Percentiles rank a stretch among this genome's conserved stretches.
These are phyloP conservation scores for Morpho achilles DNA, from an alignment of 2,888 invertebrate genomes.

Conservation along the genomic window DNA sequence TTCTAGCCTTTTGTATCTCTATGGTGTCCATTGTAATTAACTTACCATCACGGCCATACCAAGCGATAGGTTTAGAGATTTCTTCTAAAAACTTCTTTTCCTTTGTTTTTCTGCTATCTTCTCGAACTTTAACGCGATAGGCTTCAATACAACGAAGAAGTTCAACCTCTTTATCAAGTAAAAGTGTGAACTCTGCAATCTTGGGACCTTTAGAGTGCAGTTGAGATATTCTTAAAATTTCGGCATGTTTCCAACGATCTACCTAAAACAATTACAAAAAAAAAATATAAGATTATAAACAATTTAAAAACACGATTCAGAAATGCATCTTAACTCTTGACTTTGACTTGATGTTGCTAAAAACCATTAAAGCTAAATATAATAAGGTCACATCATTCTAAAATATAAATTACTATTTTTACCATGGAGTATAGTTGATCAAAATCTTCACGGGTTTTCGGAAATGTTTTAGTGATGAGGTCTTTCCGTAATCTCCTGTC, in stretches of 20 bases:
- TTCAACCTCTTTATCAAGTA: constrained; percentile 87
- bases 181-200: constrained; percentile 83
- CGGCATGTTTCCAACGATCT: constrained; percentile 83
- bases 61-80: constrained; percentile 85
- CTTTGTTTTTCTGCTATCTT: constrained; percentile 79
- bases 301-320: not conserved
- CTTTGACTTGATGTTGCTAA: no score
- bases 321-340: no score
- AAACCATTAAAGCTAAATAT: no score
- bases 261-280: constrained; percentile 47
- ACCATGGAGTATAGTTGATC: constrained; percentile 85
- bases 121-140: constrained; percentile 80
- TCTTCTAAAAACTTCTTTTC: constrained; percentile 82
- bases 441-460: constrained; percentile 85
- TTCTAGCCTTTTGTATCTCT: constrained; percentile 88
- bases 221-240: constrained; percentile 81
- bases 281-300: not conserved
- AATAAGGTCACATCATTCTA: no score
- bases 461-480: constrained; percentile 83
- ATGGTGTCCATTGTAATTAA: constrained; percentile 89
- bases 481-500: constrained; percentile 76
- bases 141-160: constrained; percentile 84
- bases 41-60: constrained; percentile 85
- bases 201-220: constrained; percentile 83
- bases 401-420: constrained; percentile 12